These are phyloP conservation scores for Crossocerus cetratus DNA, from an alignment of 2,888 invertebrate genomes.

Conservation along the genomic window DNA sequence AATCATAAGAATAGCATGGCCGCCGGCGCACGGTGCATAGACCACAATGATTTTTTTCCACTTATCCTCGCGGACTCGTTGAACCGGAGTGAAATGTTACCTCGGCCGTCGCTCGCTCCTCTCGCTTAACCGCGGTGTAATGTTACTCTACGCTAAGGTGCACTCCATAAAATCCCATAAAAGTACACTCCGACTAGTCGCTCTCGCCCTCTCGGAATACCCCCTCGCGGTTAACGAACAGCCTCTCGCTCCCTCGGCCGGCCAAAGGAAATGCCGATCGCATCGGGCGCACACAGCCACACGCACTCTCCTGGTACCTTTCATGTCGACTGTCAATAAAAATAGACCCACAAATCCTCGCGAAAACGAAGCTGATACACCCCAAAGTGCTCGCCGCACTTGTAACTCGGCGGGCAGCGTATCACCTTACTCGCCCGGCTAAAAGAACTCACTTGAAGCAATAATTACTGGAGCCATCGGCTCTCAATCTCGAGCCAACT, in stretches of 20 bases:
- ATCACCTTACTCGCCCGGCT: too few species aligned
- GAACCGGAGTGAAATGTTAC: constrained; percentile 64
- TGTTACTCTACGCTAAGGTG: constrained; percentile 50
- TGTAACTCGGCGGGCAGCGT: too few species aligned
- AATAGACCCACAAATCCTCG: too few species aligned
- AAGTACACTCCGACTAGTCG: constrained; percentile 40
- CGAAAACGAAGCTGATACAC: too few species aligned
- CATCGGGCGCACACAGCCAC: too few species aligned
- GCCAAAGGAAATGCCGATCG: too few species aligned
- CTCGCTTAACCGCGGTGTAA: constrained; percentile 55
- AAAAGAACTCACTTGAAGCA: not conserved
- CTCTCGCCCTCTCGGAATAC: constrained; percentile 24
- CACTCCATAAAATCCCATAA: constrained; percentile 50
- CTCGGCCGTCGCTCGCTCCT: constrained; percentile 47
- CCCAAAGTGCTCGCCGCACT: too few species aligned
- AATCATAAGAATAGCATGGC: constrained; percentile 50
- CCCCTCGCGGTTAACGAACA: constrained; percentile 22
- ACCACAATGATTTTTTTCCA: constrained; percentile 61
- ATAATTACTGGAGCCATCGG: not conserved
- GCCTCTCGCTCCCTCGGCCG: not conserved
- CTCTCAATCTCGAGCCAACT: not conserved
- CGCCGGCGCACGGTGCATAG: constrained; percentile 45
- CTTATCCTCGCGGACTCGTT: constrained; percentile 39
- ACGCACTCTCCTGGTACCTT: too few species aligned
- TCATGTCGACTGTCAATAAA: too few species aligned